Evolutionary conservation across 2,888 invertebrate species (phyloP), one percentile per base, ranked within the genome.

Genomic region (Athetis lepigone): DNA sequence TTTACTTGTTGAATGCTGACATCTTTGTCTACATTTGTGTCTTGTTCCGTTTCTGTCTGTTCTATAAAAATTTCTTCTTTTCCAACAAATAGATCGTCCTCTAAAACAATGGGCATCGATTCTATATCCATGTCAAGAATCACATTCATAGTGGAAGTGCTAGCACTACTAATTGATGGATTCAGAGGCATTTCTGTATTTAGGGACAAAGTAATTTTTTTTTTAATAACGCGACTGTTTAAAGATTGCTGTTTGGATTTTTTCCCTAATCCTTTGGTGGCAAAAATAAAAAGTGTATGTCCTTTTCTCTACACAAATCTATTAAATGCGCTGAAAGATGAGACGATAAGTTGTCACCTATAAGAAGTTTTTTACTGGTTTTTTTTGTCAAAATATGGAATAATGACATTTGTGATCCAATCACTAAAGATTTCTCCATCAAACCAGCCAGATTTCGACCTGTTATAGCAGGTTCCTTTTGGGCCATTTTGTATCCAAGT

Each of bases 401-500:
- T 55, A 3, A 75, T 47, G 3, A 77, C 55, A 13, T 49, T 59
- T 49, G 25, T 49, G 49, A 59, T 50, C 59, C 51, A 59, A 68
- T 88, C 84, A 70, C 84, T 79, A 77, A 89, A 89, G 40, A 71
- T 79, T 2, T 42, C 58, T 4, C 63, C 39, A 65, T 88, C 88
- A 64, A 89, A 85, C 88, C 88, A 89, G 54, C 54, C 54, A 42
- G 54, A 54, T 52, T 52, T 40, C 42, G 52, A 42, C 42, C 42
- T 52, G 52, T 52, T 52, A 42, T 52, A 52, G 52, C 52, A 52
- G 42, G 52, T 52, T 52, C 82, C 56, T 51, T 40, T 43, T 47
- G 89, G 89, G 21, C 91, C 92, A 47, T 83, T 83, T 63, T 77
- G 75, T 4, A 76, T 82, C 90, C 92, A 92, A 6, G 84, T 79